Evolutionary conservation across 1,140 invertebrate genomes (phyloP).

Genomic region (Drosophila neocordata): DNA sequence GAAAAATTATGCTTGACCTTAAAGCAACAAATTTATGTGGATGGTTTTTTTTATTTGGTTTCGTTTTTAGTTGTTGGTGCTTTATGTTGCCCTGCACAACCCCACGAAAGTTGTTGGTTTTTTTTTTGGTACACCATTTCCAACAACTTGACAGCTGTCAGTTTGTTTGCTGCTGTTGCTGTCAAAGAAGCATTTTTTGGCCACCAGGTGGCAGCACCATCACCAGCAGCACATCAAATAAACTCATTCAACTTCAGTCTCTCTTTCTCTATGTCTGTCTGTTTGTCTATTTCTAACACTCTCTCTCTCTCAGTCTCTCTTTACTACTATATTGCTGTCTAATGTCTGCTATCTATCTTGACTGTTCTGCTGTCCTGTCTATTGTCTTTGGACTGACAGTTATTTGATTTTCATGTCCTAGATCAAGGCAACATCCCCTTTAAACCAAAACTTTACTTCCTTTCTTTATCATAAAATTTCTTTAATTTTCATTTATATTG

Average conservation of each 20-base stretch:
- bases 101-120: slow-evolving; percentile 8
- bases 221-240: slow-evolving; percentile 23
- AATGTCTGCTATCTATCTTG: slow-evolving; percentile 18
- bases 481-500: not conserved
- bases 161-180: slow-evolving; percentile 35
- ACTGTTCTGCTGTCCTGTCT: slow-evolving; percentile 12
- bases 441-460: no score
- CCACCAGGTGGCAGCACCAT: slow-evolving; percentile 26
- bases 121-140: slow-evolving; percentile 21
- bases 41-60: slow-evolving; percentile 10
- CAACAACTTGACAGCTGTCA: slow-evolving; percentile 61
- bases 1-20: slow-evolving; percentile 70
- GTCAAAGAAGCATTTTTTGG: slow-evolving; percentile 49
- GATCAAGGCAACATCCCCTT: not conserved
- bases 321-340: slow-evolving; percentile 31
- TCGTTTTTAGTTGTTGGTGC: not conserved
- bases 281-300: not conserved
- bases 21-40: slow-evolving; percentile 41
- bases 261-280: no score
- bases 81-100: slow-evolving; percentile 4
- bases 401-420: slow-evolving; percentile 31
- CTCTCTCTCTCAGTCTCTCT: no score
- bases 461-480: not conserved
- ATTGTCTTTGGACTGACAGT: slow-evolving; percentile 53
- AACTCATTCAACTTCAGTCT: slow-evolving; percentile 18